These are phyloP conservation scores for Oreocharis arfaki DNA, from an alignment of 2,113 vertebrate species.

Conservation along the genomic window DNA sequence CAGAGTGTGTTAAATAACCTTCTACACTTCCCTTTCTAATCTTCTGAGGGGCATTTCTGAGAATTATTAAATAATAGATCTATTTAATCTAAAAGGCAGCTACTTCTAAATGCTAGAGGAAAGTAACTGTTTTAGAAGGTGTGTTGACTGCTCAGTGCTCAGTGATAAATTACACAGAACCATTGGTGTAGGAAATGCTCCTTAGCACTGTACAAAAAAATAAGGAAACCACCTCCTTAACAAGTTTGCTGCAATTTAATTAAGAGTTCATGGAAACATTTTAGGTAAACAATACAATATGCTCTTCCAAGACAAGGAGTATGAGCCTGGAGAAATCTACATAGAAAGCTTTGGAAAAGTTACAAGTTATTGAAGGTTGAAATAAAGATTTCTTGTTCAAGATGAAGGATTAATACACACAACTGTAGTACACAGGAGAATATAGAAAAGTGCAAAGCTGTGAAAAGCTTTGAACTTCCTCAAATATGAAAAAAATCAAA, in stretches of 20 bases:
- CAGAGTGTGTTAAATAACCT: constrained; percentile 24
- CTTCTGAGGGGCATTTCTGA: constrained; percentile 1
- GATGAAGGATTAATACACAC: background rate
- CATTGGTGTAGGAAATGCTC: background rate
- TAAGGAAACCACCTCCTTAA: background rate
- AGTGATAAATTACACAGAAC: background rate
- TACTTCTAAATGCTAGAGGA: background rate
- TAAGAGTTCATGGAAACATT: background rate
- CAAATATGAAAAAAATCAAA: background rate
- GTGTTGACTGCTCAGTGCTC: background rate
- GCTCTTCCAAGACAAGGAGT: background rate
- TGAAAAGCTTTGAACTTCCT: background rate
- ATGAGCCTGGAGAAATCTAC: background rate
- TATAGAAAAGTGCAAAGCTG: background rate
- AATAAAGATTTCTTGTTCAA: background rate
- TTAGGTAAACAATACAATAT: background rate
- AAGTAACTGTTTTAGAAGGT: background rate
- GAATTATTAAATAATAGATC: constrained; percentile 22
- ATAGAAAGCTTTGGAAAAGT: background rate
- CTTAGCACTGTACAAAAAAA: background rate
- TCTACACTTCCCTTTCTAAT: background rate
- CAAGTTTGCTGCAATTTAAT: background rate
- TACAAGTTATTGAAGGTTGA: background rate
- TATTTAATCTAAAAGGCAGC: background rate
- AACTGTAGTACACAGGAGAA: background rate